Conservation (phyloP, 2,797 vertebrate genomes). For the Myotis vivesi region DNA sequence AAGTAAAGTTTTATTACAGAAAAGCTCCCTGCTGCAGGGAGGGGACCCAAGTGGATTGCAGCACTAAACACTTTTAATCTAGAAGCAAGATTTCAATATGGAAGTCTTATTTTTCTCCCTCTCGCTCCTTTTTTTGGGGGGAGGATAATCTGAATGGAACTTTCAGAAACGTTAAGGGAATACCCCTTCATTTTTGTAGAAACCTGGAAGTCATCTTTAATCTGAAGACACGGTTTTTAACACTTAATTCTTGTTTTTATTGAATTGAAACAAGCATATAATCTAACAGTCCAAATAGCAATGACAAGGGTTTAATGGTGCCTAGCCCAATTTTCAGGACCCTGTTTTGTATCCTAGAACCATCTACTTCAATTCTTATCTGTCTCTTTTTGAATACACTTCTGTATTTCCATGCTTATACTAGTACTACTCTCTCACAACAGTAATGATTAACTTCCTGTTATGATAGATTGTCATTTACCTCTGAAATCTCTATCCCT, state of each 20-base stretch:
- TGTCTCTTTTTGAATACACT: slow-evolving; percentile 29
- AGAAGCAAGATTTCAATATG: slow-evolving; percentile 10
- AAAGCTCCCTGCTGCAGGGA: too few relatives aligned
- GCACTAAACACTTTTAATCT: not conserved
- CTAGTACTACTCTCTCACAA: not conserved
- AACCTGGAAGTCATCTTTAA: not conserved
- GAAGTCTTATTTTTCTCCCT: not conserved
- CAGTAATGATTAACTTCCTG: not conserved
- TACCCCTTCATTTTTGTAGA: not conserved
- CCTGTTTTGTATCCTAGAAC: not conserved
- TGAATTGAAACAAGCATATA: not conserved
- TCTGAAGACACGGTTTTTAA: slow-evolving; percentile 31
- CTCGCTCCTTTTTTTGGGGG: too few relatives aligned
- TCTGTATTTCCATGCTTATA: not conserved
- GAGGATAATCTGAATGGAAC: not conserved
- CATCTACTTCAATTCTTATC: not conserved
- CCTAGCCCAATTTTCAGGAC: not conserved
- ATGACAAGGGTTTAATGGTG: not conserved
- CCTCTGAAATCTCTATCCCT: not conserved
- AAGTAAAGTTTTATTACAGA: too few relatives aligned
- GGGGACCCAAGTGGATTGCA: too few relatives aligned
- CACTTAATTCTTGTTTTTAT: slow-evolving; percentile 27
- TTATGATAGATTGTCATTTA: not conserved
- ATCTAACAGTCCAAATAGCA: slow-evolving; percentile 21
- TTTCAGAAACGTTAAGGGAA: slow-evolving; percentile 15